Evolutionary conservation across 2,797 vertebrate genomes (phyloP).

Genomic region (Carcharodon carcharias): DNA sequence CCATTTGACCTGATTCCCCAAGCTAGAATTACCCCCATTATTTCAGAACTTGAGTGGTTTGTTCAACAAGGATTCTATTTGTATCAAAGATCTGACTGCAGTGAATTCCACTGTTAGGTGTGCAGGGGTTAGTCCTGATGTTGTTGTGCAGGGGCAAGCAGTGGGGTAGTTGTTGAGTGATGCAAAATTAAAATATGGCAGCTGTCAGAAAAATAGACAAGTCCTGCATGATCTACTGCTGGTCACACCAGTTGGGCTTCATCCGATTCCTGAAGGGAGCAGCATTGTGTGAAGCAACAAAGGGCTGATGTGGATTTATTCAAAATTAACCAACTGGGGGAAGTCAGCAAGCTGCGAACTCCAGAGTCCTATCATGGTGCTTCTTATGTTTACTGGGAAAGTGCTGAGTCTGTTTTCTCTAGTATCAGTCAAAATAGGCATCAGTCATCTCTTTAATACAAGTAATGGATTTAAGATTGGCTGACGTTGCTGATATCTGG

Average conservation of each 20-base stretch:
- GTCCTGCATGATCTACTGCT: background rate
- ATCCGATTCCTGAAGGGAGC: background rate
- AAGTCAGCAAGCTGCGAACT: background rate
- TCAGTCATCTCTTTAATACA: background rate
- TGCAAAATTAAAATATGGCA: background rate
- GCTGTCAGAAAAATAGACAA: background rate
- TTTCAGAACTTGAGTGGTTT: background rate
- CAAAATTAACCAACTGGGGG: background rate
- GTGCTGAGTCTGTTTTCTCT: background rate
- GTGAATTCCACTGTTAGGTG: background rate
- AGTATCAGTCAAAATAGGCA: background rate
- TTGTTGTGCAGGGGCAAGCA: background rate
- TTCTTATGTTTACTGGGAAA: background rate
- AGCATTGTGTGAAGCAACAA: background rate
- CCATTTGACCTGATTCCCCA: background rate
- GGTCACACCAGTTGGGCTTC: background rate
- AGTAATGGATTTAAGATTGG: background rate
- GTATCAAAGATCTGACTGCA: background rate
- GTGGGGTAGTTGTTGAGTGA: background rate
- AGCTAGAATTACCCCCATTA: background rate
- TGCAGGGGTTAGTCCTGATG: background rate
- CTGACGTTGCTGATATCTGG: background rate
- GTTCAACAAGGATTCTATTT: background rate
- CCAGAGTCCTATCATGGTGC: background rate
- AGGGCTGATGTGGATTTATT: background rate